Conservation (phyloP, 1,140 invertebrate species). For the Zaprionus gabonicus region DNA sequence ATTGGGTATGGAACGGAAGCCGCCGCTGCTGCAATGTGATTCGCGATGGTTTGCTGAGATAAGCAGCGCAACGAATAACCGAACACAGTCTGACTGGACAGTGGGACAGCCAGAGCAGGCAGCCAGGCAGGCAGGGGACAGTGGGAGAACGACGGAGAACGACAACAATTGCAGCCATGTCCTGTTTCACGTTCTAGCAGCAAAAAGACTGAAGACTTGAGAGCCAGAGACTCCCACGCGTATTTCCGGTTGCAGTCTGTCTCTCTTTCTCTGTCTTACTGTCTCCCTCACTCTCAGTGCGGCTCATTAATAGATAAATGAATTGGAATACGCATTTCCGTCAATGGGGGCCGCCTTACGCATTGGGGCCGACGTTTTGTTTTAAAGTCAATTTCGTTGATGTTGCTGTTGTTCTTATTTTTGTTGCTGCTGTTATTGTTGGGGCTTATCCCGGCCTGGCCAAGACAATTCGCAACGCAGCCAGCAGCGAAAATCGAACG, state of each 20-base stretch:
- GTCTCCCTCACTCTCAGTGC: neutral
- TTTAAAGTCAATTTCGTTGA: slow-evolving; percentile 40
- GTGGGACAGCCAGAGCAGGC: neutral
- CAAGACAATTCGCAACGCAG: slow-evolving; percentile 64
- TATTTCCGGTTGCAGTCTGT: slow-evolving; percentile 50
- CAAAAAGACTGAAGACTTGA: slow-evolving; percentile 1
- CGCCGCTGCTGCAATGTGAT: slow-evolving; percentile 43
- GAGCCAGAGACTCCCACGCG: slow-evolving; percentile 63
- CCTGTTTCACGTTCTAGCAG: slow-evolving; percentile 21
- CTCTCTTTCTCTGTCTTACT: neutral
- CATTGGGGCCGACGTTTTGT: slow-evolving; percentile 35
- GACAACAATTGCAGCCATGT: slow-evolving; percentile 35
- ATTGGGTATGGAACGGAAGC: slow-evolving; percentile 62
- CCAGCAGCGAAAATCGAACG: slow-evolving; percentile 55
- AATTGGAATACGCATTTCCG: slow-evolving; percentile 72
- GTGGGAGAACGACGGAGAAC: slow-evolving; percentile 1
- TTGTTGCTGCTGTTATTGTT: neutral
- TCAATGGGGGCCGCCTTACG: slow-evolving; percentile 24
- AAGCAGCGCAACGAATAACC: slow-evolving; percentile 32
- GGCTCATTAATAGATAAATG: slow-evolving; percentile 70
- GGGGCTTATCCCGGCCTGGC: slow-evolving; percentile 8
- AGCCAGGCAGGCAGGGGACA: neutral
- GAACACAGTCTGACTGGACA: neutral
- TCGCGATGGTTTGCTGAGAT: slow-evolving; percentile 53
- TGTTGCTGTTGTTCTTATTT: slow-evolving; percentile 10